Percentiles rank a stretch among this genome's conserved stretches.
Conservation (phyloP, 2,113 vertebrate species). For the Elgaria multicarinata region DNA sequence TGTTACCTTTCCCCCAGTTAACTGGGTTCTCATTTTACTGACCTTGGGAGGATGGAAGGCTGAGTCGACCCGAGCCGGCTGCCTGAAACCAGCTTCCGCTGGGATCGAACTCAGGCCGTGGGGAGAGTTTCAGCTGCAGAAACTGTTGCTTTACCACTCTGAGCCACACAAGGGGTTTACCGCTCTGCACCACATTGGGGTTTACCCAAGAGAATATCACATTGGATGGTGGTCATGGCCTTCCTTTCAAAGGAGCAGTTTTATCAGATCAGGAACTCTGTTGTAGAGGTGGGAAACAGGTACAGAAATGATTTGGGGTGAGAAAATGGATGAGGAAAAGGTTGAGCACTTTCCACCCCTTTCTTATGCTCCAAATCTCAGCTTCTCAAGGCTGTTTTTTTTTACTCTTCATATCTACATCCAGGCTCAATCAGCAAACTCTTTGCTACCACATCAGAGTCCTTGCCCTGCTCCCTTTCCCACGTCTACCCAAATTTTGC, state of each 20-base stretch:
- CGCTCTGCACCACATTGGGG: too few species aligned
- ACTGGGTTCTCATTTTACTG: too few species aligned
- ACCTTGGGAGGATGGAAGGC: too few species aligned
- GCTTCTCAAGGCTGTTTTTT: background rate
- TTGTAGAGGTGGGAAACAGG: background rate
- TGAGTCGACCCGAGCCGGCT: too few species aligned
- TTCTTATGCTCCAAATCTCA: background rate
- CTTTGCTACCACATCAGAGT: fast-evolving
- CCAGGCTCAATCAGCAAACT: background rate
- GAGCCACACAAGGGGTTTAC: too few species aligned
- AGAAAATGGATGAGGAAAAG: background rate
- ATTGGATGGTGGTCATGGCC: background rate
- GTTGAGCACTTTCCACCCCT: background rate
- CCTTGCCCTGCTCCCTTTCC: fast-evolving
- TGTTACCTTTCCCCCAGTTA: too few species aligned
- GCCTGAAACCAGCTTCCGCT: too few species aligned
- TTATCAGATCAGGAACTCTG: background rate
- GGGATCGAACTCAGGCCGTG: too few species aligned
- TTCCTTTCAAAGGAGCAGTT: background rate
- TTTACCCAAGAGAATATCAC: background rate
- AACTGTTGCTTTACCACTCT: too few species aligned
- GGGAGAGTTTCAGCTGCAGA: too few species aligned
- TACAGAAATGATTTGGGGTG: background rate
- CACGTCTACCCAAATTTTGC: background rate
- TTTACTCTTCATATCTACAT: background rate